Evolutionary conservation across 2,888 invertebrate species (phyloP), one percentile per base, ranked within the genome.

Genomic region (Pardosa pseudoannulata): DNA sequence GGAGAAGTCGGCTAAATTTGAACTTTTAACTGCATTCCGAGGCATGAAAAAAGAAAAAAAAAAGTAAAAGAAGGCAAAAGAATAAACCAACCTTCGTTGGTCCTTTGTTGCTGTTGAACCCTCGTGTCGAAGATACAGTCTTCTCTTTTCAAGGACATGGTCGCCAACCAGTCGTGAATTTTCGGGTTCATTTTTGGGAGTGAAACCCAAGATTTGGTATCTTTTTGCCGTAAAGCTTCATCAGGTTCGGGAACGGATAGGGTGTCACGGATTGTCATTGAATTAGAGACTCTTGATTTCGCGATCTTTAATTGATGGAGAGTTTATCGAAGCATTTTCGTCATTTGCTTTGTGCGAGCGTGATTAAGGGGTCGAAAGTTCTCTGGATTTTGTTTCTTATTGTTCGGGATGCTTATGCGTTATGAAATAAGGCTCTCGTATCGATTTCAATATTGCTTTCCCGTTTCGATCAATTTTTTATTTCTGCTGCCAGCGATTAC

Each of bases 21-120:
- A 83, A 83, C 81, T 82, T 75, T 82, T 82, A 82, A 75, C 82
- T 72, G 76, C 76, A 83, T 83, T 83, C 72, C 76, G 41, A 65
- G 36, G 32, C 36, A 19, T 50, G 23, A 46, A 36, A 65, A 76
- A 76, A 71, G 41, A 72, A 39, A 23, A 7, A 50, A 41, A 68
- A 62, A 62, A 62, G 23, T 56, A 56, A 56, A n/a, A n/a, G n/a
- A n/a, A n/a, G 23, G 32, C 28, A 65, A 76, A 7, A 50, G 29
- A 68, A 62, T 56, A 62, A 56, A 56, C 23, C 56, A 72, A 64
- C 46, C 23, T 46, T 73, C 65, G 65, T 28, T 67, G 70, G 32
- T 70, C 70, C 23, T 56, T 56, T 19, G 19, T 68, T 71, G 46
- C 76, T 83, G 76, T 76, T 83, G 72, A 62, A 68, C 79, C 56